These are phyloP conservation scores for Caenorhabditis uteleia DNA, from an alignment of 2,888 invertebrate genomes.

Conservation along the genomic window DNA sequence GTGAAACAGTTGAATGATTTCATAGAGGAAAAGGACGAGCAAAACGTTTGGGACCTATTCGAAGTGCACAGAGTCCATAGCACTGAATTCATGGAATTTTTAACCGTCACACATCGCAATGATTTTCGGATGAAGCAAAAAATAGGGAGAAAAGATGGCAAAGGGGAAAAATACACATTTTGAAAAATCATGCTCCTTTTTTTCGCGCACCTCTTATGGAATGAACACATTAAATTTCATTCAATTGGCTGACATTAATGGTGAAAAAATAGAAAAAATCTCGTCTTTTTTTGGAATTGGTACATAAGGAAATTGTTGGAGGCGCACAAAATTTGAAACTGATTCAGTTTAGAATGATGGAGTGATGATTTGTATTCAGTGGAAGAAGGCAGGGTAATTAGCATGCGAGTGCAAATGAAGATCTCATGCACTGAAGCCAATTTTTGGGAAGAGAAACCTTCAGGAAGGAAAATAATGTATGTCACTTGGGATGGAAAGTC, in stretches of 20 bases:
- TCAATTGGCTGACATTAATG: too few species aligned
- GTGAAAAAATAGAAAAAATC: too few species aligned
- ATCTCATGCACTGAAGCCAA: constrained; percentile 14
- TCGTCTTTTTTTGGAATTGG: too few species aligned
- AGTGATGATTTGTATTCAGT: constrained; percentile 24
- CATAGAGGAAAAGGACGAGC: not conserved
- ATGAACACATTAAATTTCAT: not conserved
- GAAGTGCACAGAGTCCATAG: constrained; percentile 1
- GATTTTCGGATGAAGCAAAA: constrained; percentile 2
- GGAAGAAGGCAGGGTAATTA: constrained; percentile 15
- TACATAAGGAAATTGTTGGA: too few species aligned
- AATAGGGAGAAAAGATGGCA: not conserved
- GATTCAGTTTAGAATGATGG: too few species aligned
- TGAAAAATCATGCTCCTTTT: too few species aligned
- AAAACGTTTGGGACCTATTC: not conserved
- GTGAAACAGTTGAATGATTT: constrained; percentile 7
- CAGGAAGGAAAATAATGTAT: too few species aligned
- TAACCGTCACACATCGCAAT: constrained; percentile 7
- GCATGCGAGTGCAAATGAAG: constrained; percentile 28
- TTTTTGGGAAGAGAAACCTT: too few species aligned
- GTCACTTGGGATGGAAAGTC: too few species aligned
- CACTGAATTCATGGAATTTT: constrained; percentile 33
- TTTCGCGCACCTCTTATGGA: too few species aligned
- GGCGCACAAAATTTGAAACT: too few species aligned
- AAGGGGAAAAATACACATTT: too few species aligned